These are phyloP conservation scores for Pollenia amentaria DNA, from an alignment of 2,888 invertebrate genomes.

Conservation along the genomic window DNA sequence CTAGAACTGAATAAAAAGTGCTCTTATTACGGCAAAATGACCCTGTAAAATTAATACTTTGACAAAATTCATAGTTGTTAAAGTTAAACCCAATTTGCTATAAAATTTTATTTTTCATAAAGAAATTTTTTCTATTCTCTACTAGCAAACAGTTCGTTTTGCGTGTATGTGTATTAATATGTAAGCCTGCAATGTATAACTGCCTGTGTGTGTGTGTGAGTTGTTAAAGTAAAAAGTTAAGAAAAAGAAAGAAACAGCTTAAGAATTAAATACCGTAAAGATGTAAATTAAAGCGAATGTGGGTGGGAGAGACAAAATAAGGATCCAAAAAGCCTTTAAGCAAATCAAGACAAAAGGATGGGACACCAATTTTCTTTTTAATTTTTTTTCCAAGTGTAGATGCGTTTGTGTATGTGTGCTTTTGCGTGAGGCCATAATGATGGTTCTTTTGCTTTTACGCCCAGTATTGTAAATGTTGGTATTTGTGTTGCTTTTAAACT, in stretches of 20 bases:
- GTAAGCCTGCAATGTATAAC: not conserved
- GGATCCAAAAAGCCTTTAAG: conserved; percentile 20
- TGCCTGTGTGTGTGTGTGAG: conserved; percentile 17
- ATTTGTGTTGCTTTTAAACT: conserved; percentile 34
- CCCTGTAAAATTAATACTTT: conserved; percentile 53
- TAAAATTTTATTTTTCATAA: conserved; percentile 60
- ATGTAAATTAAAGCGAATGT: conserved; percentile 57
- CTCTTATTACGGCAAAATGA: not conserved
- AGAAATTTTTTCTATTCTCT: conserved; percentile 3
- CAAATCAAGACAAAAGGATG: conserved; percentile 40
- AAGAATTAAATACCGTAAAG: conserved; percentile 60
- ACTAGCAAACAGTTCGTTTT: conserved; percentile 34
- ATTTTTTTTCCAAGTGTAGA: not conserved
- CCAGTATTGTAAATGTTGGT: conserved; percentile 44
- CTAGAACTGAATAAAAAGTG: not conserved
- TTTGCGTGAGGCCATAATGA: conserved; percentile 34
- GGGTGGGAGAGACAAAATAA: conserved; percentile 36
- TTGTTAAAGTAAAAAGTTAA: not conserved
- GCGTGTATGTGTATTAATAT: not conserved
- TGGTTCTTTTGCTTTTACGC: conserved; percentile 46
- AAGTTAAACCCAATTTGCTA: conserved; percentile 54
- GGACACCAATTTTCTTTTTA: not conserved
- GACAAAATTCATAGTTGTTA: conserved; percentile 45
- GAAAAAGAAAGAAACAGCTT: conserved; percentile 46
- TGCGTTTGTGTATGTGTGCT: not conserved